Evolutionary conservation across 2,113 vertebrate genomes (phyloP).

Genomic region (Hemiscyllium ocellatum): DNA sequence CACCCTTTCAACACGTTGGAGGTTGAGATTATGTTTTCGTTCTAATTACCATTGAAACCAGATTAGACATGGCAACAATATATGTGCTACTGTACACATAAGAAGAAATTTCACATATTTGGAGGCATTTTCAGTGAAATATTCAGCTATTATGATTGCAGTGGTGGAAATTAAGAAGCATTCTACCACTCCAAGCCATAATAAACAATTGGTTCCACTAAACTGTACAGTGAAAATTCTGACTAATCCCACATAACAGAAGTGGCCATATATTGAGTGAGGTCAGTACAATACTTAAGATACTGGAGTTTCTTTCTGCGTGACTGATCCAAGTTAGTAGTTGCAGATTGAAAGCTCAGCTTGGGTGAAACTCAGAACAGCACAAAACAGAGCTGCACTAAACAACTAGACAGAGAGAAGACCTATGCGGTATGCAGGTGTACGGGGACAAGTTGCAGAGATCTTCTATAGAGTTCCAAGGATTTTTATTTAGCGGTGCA

Average conservation of each 20-base stretch:
- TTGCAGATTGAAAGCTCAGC: neutral
- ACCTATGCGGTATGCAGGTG: neutral
- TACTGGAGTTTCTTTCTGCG: neutral
- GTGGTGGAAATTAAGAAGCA: neutral
- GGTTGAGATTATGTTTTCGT: neutral
- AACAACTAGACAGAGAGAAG: too few species aligned
- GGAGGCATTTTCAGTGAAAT: neutral
- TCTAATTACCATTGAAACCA: neutral
- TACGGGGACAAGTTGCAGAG: neutral
- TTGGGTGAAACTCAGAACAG: neutral
- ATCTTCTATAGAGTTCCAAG: too few species aligned
- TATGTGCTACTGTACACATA: neutral
- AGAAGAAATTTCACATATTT: neutral
- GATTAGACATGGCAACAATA: neutral
- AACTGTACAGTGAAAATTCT: neutral
- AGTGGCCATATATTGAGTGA: neutral
- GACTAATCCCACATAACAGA: neutral
- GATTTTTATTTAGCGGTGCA: too few species aligned
- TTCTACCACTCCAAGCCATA: neutral
- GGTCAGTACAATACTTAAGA: neutral
- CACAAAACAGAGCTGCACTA: neutral
- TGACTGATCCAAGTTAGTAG: neutral
- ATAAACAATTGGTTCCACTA: neutral
- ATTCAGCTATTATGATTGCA: neutral
- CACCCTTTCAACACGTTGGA: neutral